Evolutionary conservation across 2,113 vertebrate genomes (phyloP).

Genomic region (Herpailurus yagouaroundi): DNA sequence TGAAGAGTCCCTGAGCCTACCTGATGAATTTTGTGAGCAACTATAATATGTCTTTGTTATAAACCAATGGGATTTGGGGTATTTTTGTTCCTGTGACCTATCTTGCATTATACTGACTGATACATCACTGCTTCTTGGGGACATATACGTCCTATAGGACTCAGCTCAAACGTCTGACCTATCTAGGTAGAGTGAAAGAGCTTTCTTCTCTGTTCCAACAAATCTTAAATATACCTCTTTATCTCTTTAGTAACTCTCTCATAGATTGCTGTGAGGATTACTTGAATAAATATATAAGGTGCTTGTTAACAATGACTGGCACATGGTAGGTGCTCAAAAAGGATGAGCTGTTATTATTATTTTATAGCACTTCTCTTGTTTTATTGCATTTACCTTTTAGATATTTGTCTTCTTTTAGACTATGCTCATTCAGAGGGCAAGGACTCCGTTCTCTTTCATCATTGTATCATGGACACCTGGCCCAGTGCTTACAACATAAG

Average conservation of each 20-base stretch:
- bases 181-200: background rate
- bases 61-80: background rate
- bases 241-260: background rate
- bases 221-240: background rate
- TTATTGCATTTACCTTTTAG: background rate
- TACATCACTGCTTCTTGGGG: background rate
- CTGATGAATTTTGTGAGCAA: background rate
- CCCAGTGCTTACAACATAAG: background rate
- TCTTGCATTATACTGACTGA: background rate
- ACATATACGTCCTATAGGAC: background rate
- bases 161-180: background rate
- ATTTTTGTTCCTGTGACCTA: background rate
- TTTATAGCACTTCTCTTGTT: constrained; percentile 4
- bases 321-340: background rate
- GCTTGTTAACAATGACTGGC: background rate
- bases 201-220: background rate
- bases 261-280: background rate
- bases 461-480: background rate
- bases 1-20: background rate
- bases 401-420: background rate
- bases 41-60: background rate
- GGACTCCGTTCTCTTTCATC: background rate
- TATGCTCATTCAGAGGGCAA: background rate
- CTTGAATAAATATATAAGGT: background rate
- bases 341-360: background rate